Evolutionary conservation across 2,797 vertebrate species (phyloP).

Genomic region (Graptemys geographica): DNA sequence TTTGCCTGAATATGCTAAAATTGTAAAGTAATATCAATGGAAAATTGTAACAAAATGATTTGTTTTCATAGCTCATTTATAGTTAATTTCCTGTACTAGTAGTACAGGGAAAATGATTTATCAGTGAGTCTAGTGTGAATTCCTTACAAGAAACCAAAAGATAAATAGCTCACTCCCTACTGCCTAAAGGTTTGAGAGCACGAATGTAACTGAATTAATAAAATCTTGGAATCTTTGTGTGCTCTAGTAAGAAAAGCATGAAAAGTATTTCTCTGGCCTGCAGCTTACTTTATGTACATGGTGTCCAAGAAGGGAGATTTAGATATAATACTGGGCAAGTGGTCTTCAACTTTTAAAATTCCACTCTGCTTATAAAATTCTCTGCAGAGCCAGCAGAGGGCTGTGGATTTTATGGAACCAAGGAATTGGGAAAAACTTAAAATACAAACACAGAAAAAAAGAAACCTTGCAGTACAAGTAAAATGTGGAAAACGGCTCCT

Average conservation of each 20-base stretch:
- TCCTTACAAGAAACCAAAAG: constrained; percentile 74
- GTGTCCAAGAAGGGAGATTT: constrained; percentile 13
- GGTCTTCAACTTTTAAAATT: constrained; percentile 3
- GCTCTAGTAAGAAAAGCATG: constrained; percentile 40
- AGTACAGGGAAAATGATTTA: constrained; percentile 77
- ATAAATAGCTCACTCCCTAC: constrained; percentile 74
- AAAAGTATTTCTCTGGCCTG: constrained; percentile 51
- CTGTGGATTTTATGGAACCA: neutral
- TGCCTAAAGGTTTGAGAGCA: constrained; percentile 64
- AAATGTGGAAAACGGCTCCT: neutral
- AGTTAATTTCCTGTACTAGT: constrained; percentile 80
- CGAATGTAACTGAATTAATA: constrained; percentile 59
- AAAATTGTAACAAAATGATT: constrained; percentile 77
- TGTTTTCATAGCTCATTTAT: constrained; percentile 80
- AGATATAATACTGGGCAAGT: neutral
- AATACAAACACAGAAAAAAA: rapidly evolving
- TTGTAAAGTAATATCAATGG: constrained; percentile 76
- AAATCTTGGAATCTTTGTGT: constrained; percentile 67
- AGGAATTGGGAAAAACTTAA: neutral
- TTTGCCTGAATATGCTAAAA: constrained; percentile 70
- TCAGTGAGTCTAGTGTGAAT: constrained; percentile 73
- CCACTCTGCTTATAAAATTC: neutral
- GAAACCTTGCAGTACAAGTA: neutral
- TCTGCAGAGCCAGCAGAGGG: constrained; percentile 7
- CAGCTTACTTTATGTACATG: constrained; percentile 34